Evolutionary conservation across 2,888 invertebrate species (phyloP).

Genomic region (Syrista parreyssii): DNA sequence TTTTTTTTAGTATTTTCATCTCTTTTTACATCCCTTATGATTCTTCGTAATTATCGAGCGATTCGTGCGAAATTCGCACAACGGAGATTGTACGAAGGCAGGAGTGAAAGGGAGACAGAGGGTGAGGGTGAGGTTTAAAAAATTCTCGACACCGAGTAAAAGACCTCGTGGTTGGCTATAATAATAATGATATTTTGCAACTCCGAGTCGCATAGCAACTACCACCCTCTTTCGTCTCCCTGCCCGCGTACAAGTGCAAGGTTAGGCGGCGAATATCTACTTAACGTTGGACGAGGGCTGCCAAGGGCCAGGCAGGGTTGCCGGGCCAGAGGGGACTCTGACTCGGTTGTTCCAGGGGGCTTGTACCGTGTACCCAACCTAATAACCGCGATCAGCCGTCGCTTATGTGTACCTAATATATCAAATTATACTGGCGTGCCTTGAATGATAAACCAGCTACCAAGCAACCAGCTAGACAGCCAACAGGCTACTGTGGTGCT

Average conservation of each 20-base stretch:
- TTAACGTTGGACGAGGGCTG: constrained; percentile 3
- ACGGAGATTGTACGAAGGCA: too few species aligned
- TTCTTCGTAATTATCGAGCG: background rate
- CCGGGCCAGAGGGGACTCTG: constrained; percentile 15
- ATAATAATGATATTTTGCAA: constrained; percentile 61
- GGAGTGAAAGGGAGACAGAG: too few species aligned
- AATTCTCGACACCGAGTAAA: constrained; percentile 18
- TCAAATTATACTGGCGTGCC: constrained; percentile 61
- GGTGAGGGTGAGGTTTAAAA: background rate
- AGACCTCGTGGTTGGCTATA: constrained; percentile 33
- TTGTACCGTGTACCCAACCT: constrained; percentile 57
- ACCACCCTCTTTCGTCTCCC: constrained; percentile 24
- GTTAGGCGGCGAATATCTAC: constrained; percentile 13
- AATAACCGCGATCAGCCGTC: constrained; percentile 64
- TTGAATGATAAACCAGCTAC: constrained; percentile 48
- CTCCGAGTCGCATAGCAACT: constrained; percentile 60
- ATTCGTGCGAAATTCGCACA: too few species aligned
- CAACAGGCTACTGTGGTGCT: too few species aligned
- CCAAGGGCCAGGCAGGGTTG: constrained; percentile 16
- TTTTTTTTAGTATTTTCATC: constrained; percentile 21
- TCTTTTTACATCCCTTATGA: constrained; percentile 16
- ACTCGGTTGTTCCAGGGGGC: constrained; percentile 26
- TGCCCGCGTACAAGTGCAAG: constrained; percentile 46
- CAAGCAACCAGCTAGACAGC: background rate
- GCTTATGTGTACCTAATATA: constrained; percentile 63